Conservation (phyloP, 1,140 invertebrate genomes). For the Cryptotermes secundus region DNA sequence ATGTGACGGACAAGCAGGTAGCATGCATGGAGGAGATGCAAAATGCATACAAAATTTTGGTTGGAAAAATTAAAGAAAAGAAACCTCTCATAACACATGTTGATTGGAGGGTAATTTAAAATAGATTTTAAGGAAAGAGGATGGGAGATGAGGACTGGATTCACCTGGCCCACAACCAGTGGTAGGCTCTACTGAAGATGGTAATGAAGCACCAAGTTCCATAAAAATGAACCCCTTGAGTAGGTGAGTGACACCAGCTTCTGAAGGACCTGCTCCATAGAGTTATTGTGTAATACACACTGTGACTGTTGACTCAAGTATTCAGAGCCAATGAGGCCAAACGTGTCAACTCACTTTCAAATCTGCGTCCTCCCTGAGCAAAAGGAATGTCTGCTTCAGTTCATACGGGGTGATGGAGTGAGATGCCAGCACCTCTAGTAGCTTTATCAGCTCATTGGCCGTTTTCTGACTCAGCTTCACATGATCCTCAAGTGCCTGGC, state of each 20-base stretch:
- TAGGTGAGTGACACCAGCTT: neutral
- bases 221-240: neutral
- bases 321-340: neutral
- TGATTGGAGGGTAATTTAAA: too few relatives aligned
- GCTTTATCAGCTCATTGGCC: constrained; percentile 53
- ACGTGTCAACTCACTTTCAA: constrained; percentile 38
- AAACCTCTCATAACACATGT: too few relatives aligned
- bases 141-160: too few relatives aligned
- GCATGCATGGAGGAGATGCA: too few relatives aligned
- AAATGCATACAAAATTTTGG: too few relatives aligned
- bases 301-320: neutral
- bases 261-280: neutral
- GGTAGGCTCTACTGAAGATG: too few relatives aligned
- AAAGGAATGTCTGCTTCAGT: constrained; percentile 55
- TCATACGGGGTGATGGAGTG: constrained; percentile 58
- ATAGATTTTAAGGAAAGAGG: too few relatives aligned
- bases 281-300: neutral
- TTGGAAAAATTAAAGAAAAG: too few relatives aligned
- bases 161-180: too few relatives aligned
- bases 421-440: constrained; percentile 58
- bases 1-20: too few relatives aligned
- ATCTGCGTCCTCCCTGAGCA: constrained; percentile 47
- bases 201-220: too few relatives aligned
- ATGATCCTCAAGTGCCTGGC: constrained; percentile 45
- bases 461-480: constrained; percentile 43